Evolutionary conservation across 23 tunicate genomes (phyloP).

Genomic region (Diplosoma virens): DNA sequence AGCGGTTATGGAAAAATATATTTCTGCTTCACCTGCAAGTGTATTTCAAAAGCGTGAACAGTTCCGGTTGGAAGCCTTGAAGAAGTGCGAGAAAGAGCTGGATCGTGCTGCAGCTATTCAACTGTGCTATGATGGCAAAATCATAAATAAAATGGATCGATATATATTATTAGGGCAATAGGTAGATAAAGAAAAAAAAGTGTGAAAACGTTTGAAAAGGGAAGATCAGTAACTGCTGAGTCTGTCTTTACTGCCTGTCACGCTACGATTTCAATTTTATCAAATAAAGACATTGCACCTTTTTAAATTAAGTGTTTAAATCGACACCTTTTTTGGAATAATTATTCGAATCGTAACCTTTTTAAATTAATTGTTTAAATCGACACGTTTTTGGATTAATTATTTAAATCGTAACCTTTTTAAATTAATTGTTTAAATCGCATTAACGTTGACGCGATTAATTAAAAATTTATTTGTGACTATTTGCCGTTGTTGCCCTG

Average conservation of each 20-base stretch:
- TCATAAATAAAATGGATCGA: slow-evolving; percentile 2
- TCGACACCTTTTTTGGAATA: too few species aligned
- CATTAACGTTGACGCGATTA: too few species aligned
- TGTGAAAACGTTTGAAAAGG: slow-evolving; percentile 7
- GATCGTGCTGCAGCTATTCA: background rate
- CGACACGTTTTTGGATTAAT: too few species aligned
- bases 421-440: too few species aligned
- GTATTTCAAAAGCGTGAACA: slow-evolving; percentile 3
- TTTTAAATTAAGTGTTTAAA: too few species aligned
- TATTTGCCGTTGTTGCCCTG: too few species aligned
- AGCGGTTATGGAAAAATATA: background rate
- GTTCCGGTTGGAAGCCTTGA: background rate
- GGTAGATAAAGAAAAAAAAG: background rate
- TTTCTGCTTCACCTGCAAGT: slow-evolving; percentile 6
- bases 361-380: too few species aligned
- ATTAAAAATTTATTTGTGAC: too few species aligned
- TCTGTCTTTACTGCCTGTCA: background rate
- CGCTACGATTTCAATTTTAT: too few species aligned
- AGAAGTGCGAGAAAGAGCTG: slow-evolving; percentile 2
- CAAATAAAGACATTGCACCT: too few species aligned
- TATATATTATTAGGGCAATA: background rate
- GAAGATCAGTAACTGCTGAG: background rate
- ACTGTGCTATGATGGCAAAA: slow-evolving; percentile 4
- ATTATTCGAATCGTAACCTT: too few species aligned
- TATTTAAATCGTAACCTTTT: too few species aligned